Base-by-base conservation (phyloP, 1,140 invertebrate species). In the Eumaeus atala region DNA sequence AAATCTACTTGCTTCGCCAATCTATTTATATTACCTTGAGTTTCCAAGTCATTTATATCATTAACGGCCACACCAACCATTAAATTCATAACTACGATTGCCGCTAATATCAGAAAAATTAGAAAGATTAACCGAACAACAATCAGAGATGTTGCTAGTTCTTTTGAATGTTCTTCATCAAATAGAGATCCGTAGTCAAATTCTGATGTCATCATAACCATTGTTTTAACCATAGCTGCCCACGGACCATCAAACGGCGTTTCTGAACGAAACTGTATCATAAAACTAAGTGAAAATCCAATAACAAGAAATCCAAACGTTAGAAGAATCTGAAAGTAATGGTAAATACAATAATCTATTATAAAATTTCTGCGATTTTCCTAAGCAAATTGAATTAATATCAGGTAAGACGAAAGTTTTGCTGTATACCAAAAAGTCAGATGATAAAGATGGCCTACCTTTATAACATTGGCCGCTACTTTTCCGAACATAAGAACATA, bases 11-110 rank as follows among this genome's bases (percentile, higher is more conserved):
- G 88, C 42, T 87, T 85, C 0, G 69, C 82, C 5, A 88, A 54
- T 54, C 87, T 75, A 44, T 76, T 66, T 9, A 88, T 85, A 56
- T 89, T 89, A 4, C 89, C 90, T 40, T 87, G 70, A 3, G 87
- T 84, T 70, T 90, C 85, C 49, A 91, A 75, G 57, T 88, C 88
- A 64, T 89, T 89, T 17, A 91, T 91, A 62, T 92, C 91, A 61
- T 89, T 92, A 11, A 92, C 91, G 34, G 91, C 91, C 34, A 92
- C 82, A 62, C 90, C 91, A 8, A 92, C 89, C 76, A 92, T 87
- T 36, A 91, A 67, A 65, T 91, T 91, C 89, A 91, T 91, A 11
- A 92, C 71, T 3, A 92, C 91, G 42, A 92, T 91, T 37, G 90
- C 89, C n/a, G 89, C 89, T n/a, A 91, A 67, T 36, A 92, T 84